A percentile compares a stretch with the other conserved stretches of the same genome.
phyloP scores from a whole-genome alignment of 2,888 invertebrate genomes.

The Leucoptera coffeella region DNA sequence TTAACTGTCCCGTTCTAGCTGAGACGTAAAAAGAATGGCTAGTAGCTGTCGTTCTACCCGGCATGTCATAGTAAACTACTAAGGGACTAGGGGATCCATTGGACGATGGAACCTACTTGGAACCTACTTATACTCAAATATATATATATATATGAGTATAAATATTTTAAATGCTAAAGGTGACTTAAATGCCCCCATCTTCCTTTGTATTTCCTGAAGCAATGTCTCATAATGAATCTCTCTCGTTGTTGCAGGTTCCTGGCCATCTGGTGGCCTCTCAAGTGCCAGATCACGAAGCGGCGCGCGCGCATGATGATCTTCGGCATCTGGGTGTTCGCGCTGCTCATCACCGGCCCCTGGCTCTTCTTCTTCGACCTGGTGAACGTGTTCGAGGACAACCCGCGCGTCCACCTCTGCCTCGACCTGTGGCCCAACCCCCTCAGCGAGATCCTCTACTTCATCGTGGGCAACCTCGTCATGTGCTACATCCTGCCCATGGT shows the following conservation, averaged over 20 bases:
- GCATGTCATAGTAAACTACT: too few relatives aligned
- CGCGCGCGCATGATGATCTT: slow-evolving; percentile 83
- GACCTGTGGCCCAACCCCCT: slow-evolving; percentile 83
- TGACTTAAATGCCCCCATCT: too few relatives aligned
- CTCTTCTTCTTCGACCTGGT: slow-evolving; percentile 82
- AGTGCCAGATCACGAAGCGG: slow-evolving; percentile 83
- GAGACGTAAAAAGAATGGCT: too few relatives aligned
- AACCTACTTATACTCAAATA: too few relatives aligned
- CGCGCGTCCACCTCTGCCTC: slow-evolving; percentile 69
- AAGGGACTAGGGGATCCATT: too few relatives aligned
- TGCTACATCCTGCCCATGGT: slow-evolving; percentile 90
- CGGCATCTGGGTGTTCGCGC: slow-evolving; percentile 84
- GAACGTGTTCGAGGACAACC: slow-evolving; percentile 65
- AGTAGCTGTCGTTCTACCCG: too few relatives aligned
- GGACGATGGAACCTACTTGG: too few relatives aligned
- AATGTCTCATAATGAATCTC: too few relatives aligned
- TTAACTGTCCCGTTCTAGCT: too few relatives aligned
- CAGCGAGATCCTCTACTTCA: slow-evolving; percentile 79
- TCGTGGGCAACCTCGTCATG: slow-evolving; percentile 80
- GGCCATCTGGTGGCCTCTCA: slow-evolving; percentile 92
- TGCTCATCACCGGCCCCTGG: slow-evolving; percentile 84
- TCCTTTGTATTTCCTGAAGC: too few relatives aligned
- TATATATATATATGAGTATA: too few relatives aligned
- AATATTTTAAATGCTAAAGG: too few relatives aligned
- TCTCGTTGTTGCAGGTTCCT: slow-evolving; percentile 76